phyloP scores from a whole-genome alignment of 2,797 vertebrate species.

The Vespertilio murinus region DNA sequence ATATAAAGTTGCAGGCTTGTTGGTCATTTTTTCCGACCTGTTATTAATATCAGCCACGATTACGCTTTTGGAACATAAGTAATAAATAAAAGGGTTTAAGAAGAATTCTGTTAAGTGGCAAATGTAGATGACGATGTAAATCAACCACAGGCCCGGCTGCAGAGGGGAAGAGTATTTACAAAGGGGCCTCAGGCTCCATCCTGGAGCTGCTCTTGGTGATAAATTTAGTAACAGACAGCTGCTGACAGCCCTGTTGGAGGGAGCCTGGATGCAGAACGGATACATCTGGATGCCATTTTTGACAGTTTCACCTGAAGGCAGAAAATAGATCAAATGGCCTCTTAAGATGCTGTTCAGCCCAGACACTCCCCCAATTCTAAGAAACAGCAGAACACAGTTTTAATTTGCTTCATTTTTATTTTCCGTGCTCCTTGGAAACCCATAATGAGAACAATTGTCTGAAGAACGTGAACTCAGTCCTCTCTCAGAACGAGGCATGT shows the following conservation, averaged over 20 bases:
- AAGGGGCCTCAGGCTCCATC: background rate
- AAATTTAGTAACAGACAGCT: conserved; percentile 14
- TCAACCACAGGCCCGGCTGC: conserved; percentile 44
- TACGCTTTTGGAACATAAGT: conserved; percentile 55
- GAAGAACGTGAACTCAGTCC: conserved; percentile 17
- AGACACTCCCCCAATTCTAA: background rate
- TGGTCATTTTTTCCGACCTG: conserved; percentile 79
- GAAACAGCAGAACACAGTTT: background rate
- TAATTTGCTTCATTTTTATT: conserved; percentile 48
- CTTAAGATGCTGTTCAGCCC: background rate
- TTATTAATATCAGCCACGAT: conserved; percentile 74
- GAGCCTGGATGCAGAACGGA: background rate
- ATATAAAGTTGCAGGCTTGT: conserved; percentile 71
- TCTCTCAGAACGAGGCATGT: background rate
- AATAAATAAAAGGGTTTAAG: conserved; percentile 69
- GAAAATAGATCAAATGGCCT: background rate
- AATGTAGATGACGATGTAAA: conserved; percentile 65
- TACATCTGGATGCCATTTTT: background rate
- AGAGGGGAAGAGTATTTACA: conserved; percentile 58
- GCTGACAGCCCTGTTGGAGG: background rate
- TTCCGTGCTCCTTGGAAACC: conserved; percentile 51
- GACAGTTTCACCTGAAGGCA: conserved; percentile 31
- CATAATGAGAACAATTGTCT: background rate
- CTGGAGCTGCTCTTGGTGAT: conserved; percentile 47
- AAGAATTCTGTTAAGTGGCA: conserved; percentile 64